These are phyloP conservation scores for Siniperca scherzeri DNA, from an alignment of 2,797 vertebrate species.

Conservation along the genomic window DNA sequence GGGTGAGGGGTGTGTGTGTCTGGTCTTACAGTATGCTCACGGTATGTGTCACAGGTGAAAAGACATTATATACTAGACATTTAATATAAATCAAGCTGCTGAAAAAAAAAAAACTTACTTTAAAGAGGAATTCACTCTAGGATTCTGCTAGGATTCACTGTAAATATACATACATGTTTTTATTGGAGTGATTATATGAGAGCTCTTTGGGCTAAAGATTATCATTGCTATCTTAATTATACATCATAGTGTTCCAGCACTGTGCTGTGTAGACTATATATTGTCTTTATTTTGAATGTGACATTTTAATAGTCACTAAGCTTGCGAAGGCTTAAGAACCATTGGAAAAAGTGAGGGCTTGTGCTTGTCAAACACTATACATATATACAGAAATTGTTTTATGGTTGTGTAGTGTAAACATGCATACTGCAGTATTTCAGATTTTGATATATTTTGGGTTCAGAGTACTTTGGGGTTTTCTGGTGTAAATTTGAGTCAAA, in stretches of 20 bases:
- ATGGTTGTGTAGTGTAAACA: too few relatives aligned
- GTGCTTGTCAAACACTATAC: neutral
- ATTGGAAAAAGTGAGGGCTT: neutral
- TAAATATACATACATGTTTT: conserved; percentile 4
- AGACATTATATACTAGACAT: neutral
- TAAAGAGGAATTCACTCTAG: neutral
- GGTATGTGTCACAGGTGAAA: conserved; percentile 38
- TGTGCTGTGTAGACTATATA: neutral
- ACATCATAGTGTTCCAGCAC: conserved; percentile 20
- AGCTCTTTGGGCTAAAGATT: conserved; percentile 7
- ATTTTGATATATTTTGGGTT: neutral
- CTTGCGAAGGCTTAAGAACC: neutral
- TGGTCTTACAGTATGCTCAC: conserved; percentile 28
- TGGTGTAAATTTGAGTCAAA: neutral
- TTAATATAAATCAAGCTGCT: neutral
- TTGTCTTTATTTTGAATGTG: conserved; percentile 15
- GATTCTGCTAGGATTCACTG: neutral
- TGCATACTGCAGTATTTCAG: too few relatives aligned
- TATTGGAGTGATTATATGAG: neutral
- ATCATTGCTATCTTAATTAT: conserved; percentile 38
- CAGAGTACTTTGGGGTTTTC: neutral
- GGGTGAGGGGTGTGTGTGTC: conserved; percentile 5
- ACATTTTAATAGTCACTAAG: neutral
- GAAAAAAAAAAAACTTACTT: neutral
- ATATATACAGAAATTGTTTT: too few relatives aligned